Evolutionary conservation across 2,113 vertebrate species (phyloP), one percentile per base, ranked within the genome.

Genomic region (Cololabis saira): DNA sequence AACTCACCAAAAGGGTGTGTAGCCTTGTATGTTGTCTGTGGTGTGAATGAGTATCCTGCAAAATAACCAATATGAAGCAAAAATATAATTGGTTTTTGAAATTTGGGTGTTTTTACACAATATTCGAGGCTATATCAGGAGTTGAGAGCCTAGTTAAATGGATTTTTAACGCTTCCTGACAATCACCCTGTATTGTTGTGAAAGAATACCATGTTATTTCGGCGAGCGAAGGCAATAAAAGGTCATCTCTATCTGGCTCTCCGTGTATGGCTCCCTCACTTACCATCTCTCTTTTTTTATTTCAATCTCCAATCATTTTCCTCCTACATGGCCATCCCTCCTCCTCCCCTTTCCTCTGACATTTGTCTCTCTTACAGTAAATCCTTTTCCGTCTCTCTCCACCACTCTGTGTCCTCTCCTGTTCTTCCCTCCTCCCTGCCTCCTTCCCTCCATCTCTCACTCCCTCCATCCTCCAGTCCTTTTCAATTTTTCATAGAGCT

Each of bases 1-100:
- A 99, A 64, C 96, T 99, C 81, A 98, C 97, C 0, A 99, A 99
- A 87, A 85, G 98, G 96, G 97, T 99, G 93, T 91, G 93, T 73
- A n/a, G n/a, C 24, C 49, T 37, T 41, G 33, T 21, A 22, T 30
- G 24, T 22, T 61, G 43, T 48, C 45, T 2, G 33, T 12, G 44
- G 51, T 52, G 49, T 78, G 68, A 74, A 69, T 79, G 71, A 65
- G 33, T 70, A 37, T 37, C 5, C 17, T 47, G 45, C 45, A 47
- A n/a, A 17, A 47, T 18, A 4, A 15, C 45, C 9, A 18, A 18
- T 24, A 37, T 37, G 33, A 11, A 37, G 3, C 6, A 37, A 37
- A 37, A 9, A 7, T 37, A 7, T 37, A 37, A 37, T 37, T 27
- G 24, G 2, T 37, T 47, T 18, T n/a, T 27, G 3, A n/a, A 16